Conservation (phyloP, 1,140 invertebrate genomes). For the Lepidotrigona ventralis region DNA sequence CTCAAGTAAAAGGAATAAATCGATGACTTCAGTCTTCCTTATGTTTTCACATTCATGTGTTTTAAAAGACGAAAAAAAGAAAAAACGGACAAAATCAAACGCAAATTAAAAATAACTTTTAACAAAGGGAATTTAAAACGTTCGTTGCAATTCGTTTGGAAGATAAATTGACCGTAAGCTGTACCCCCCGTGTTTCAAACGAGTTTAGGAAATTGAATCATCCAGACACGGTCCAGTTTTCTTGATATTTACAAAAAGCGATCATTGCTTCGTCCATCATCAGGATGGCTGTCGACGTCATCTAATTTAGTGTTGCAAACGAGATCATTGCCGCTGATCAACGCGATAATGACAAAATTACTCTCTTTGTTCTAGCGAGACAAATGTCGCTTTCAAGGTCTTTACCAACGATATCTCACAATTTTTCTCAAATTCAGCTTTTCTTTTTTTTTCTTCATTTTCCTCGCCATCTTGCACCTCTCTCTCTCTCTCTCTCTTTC, state of each 20-base stretch:
- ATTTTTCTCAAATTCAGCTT: not conserved
- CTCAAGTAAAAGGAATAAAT: no score
- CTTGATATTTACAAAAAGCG: constrained; percentile 17
- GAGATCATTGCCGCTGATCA: constrained; percentile 53
- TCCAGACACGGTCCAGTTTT: not conserved
- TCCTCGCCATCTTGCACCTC: no score
- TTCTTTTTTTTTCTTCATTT: no score
- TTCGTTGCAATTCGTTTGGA: not conserved
- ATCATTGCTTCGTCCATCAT: constrained; percentile 9
- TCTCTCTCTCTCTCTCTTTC: no score
- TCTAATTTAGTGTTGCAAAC: constrained; percentile 53
- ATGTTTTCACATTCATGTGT: not conserved
- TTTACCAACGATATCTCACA: not conserved
- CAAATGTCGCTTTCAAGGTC: constrained; percentile 49
- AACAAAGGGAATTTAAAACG: not conserved
- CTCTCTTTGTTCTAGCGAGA: constrained; percentile 44
- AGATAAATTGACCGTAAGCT: not conserved
- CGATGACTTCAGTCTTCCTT: no score
- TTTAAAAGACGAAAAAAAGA: not conserved
- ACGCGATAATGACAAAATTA: constrained; percentile 64
- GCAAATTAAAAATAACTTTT: not conserved
- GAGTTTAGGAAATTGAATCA: not conserved
- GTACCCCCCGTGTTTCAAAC: not conserved
- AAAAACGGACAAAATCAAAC: not conserved
- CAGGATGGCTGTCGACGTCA: constrained; percentile 26